Evolutionary conservation across 1,140 invertebrate genomes (phyloP), one percentile per base, ranked within the genome.

Genomic region (Nasonia vitripennis): DNA sequence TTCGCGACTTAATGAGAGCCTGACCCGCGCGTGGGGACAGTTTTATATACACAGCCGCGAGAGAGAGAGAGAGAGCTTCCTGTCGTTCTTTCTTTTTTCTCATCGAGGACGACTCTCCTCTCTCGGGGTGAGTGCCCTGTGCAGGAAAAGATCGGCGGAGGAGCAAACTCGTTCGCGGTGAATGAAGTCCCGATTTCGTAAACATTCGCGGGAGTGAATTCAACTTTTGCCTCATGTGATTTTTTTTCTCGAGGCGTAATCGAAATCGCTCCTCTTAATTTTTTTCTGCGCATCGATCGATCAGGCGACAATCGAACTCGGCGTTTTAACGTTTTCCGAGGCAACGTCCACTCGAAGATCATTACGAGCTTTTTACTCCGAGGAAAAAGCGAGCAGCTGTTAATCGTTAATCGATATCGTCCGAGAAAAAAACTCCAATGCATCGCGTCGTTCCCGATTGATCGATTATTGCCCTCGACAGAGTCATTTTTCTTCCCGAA

Each of bases 1-100:
- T 77, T 48, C 41, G 67, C 79, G 12, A 45, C 71, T 81, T 81
- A 81, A 81, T 20, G 80, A 81, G 80, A 74, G 55, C 48, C 45
- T n/a, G 45, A 48, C 14, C 2, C 34, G 34, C 34, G 34, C 5
- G 17, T 55, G 70, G 67, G 45, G 80, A 81, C 68, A 81, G 14
- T 81, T 74, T 62, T 62, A 62, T 62, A 62, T 17, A 17, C 48
- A 12, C 55, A 17, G 14, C 4, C 14, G 4, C 27, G 34, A 37
- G 34, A 37, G 34, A 37, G 34, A 5, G 51, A 20, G 17, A 55
- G 51, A 20, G 20, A 81, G 67, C 70, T 81, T 81, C 80, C 80
- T 55, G 70, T 31, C 20, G 68, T 37, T 34, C 20, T 34, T 51
- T 34, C 31, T 23, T 81, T 74, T 41, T 81, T 23, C 14, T 48